A percentile compares a stretch with the other conserved stretches of the same genome.
phyloP scores from a whole-genome alignment of 1,140 invertebrate genomes.

The Elymnias hypermnestra region DNA sequence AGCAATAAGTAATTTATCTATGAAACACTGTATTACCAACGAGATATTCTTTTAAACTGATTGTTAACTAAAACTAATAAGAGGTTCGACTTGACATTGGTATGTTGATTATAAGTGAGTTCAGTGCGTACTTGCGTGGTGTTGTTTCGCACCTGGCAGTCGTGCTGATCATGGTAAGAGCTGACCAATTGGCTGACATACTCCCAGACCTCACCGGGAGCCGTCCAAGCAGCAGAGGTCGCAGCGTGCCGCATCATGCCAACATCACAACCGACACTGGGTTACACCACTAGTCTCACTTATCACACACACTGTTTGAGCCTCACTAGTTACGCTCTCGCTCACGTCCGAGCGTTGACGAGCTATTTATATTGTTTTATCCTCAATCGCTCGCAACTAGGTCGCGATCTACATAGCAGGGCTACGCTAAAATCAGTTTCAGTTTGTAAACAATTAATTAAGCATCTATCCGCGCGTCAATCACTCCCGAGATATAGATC shows the following conservation, averaged over 20 bases:
- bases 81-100: too few relatives aligned
- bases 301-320: constrained; percentile 25
- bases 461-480: constrained; percentile 5
- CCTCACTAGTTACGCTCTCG: constrained; percentile 30
- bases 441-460: constrained; percentile 43
- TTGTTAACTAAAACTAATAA: too few relatives aligned
- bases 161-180: constrained; percentile 68
- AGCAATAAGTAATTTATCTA: too few relatives aligned
- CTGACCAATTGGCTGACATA: constrained; percentile 69
- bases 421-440: constrained; percentile 47
- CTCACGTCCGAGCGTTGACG: constrained; percentile 55
- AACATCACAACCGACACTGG: constrained; percentile 36
- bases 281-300: constrained; percentile 20
- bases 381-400: constrained; percentile 70
- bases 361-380: constrained; percentile 75
- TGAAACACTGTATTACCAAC: too few relatives aligned
- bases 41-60: too few relatives aligned
- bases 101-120: not conserved
- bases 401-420: constrained; percentile 69
- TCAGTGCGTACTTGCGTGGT: not conserved
- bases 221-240: constrained; percentile 57
- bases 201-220: constrained; percentile 69
- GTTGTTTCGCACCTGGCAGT: constrained; percentile 51
- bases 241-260: constrained; percentile 68
- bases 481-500: constrained; percentile 1